Conservation (phyloP, 1,140 invertebrate species). For the Doryteuthis pealeii region DNA sequence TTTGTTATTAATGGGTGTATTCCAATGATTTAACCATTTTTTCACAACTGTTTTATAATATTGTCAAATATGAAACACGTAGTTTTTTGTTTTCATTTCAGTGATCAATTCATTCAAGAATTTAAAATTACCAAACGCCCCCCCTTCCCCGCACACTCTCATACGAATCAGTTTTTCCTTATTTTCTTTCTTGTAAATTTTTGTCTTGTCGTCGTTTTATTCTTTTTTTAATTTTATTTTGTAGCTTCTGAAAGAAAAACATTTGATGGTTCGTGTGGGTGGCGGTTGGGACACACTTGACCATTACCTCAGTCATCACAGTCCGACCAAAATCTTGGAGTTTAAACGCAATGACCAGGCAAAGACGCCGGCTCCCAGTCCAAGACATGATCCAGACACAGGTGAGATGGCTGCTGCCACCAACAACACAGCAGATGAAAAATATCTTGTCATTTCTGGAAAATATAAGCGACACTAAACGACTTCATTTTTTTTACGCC, state of each 20-base stretch:
- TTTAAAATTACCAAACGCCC: no score
- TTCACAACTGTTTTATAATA: no score
- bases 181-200: no score
- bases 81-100: no score
- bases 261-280: slow-evolving; percentile 96
- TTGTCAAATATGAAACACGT: no score
- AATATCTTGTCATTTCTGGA: slow-evolving; percentile 1
- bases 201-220: background rate
- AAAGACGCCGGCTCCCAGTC: background rate
- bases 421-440: background rate
- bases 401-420: background rate
- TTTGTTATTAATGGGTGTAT: no score
- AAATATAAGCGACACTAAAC: slow-evolving; percentile 1
- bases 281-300: slow-evolving; percentile 96
- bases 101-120: no score
- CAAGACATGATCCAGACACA: background rate
- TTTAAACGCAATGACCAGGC: slow-evolving; percentile 32
- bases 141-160: no score
- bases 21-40: no score
- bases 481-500: background rate
- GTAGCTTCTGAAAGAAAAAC: slow-evolving; percentile 60
- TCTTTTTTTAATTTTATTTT: slow-evolving; percentile 13
- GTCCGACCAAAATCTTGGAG: slow-evolving; percentile 72
- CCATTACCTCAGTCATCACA: slow-evolving; percentile 93
- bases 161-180: no score